Evolutionary conservation across 2,888 invertebrate species (phyloP).

Genomic region (Calliopum simillimum): DNA sequence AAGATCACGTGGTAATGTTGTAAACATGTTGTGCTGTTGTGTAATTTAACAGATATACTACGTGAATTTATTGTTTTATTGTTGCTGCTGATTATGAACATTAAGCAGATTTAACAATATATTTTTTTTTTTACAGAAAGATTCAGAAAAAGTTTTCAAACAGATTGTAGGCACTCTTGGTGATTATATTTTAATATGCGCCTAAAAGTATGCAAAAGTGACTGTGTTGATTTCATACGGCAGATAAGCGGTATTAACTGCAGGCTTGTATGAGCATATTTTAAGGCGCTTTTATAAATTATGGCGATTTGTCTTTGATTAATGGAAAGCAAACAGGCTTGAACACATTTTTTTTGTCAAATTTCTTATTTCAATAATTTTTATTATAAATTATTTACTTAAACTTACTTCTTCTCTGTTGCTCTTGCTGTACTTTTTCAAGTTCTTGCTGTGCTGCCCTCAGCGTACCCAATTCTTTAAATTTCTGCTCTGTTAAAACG

Average conservation of each 20-base stretch:
- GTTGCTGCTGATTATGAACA: not conserved
- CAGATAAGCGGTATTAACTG: too few species aligned
- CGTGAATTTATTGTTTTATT: constrained; percentile 38
- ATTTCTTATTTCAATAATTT: not conserved
- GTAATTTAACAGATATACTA: constrained; percentile 32
- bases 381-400: not conserved
- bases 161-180: too few species aligned
- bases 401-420: constrained; percentile 43
- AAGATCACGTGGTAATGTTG: constrained; percentile 30
- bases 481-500: constrained; percentile 57
- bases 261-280: too few species aligned
- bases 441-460: constrained; percentile 54
- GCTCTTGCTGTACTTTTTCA: constrained; percentile 43
- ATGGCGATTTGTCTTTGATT: too few species aligned
- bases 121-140: too few species aligned
- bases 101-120: too few species aligned
- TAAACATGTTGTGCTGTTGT: constrained; percentile 23
- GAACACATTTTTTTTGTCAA: too few species aligned
- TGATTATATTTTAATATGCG: too few species aligned
- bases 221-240: too few species aligned
- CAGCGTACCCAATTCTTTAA: constrained; percentile 54
- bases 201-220: too few species aligned
- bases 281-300: not conserved
- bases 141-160: too few species aligned
- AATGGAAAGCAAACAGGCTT: too few species aligned